These are phyloP conservation scores for Brachyptera putata DNA, from an alignment of 2,888 invertebrate genomes.

Conservation along the genomic window DNA sequence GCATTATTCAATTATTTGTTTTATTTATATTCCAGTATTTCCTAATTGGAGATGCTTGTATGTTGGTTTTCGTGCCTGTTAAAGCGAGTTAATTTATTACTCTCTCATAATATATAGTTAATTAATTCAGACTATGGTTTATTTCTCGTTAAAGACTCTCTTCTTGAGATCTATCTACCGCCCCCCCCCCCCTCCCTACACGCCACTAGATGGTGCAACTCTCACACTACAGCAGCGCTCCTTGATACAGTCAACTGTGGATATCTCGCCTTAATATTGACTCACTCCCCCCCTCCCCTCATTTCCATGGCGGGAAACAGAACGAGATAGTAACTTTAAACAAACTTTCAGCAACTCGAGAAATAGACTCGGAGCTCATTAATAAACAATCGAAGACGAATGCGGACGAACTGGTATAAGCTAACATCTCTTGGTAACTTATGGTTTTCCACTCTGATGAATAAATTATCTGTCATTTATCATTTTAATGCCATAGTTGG, in stretches of 20 bases:
- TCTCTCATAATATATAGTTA: conserved; percentile 18
- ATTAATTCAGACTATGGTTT: conserved; percentile 19
- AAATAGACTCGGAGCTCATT: too few species aligned
- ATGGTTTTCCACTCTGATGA: too few species aligned
- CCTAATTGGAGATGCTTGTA: conserved; percentile 15
- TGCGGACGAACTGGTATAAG: too few species aligned
- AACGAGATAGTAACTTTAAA: background rate
- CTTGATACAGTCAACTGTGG: conserved; percentile 20
- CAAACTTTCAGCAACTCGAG: background rate
- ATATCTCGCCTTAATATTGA: conserved; percentile 20
- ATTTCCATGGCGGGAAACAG: background rate
- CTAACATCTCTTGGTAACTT: too few species aligned
- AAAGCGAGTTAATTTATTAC: conserved; percentile 16
- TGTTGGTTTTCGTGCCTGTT: conserved; percentile 3
- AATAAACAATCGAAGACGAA: too few species aligned
- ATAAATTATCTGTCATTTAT: too few species aligned
- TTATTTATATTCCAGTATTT: conserved; percentile 1
- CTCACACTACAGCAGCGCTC: background rate
- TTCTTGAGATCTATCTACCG: background rate
- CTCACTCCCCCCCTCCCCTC: conserved; percentile 7
- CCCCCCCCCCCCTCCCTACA: background rate
- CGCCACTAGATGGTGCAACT: background rate
- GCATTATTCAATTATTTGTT: conserved; percentile 12
- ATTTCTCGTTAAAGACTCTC: conserved; percentile 3
- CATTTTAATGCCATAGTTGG: too few species aligned